Conservation (phyloP, 2,888 invertebrate genomes). For the Epistrophella euchroma region DNA sequence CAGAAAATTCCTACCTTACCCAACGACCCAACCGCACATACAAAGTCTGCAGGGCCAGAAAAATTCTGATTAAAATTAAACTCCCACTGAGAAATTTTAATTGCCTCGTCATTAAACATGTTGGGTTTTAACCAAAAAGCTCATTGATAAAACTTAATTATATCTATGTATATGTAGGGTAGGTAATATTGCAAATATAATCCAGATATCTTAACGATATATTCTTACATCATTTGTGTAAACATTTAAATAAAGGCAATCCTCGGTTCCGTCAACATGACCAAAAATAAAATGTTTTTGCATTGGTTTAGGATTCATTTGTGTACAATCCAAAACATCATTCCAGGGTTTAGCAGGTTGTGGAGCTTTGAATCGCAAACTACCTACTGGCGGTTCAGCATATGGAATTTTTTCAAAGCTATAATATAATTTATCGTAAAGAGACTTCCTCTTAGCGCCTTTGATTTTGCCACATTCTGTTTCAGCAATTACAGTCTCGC, state of each 20-base stretch:
- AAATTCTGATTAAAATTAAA: too few relatives aligned
- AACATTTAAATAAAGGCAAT: slow-evolving; percentile 85
- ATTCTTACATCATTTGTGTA: slow-evolving; percentile 81
- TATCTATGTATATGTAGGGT: too few relatives aligned
- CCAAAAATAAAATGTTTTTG: slow-evolving; percentile 81
- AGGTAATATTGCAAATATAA: too few relatives aligned
- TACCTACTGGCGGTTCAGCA: slow-evolving; percentile 82
- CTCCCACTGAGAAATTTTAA: too few relatives aligned
- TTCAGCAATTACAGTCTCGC: slow-evolving; percentile 80
- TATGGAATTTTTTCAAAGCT: slow-evolving; percentile 83
- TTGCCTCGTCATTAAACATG: too few relatives aligned
- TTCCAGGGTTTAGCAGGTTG: slow-evolving; percentile 83
- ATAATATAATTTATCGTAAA: slow-evolving; percentile 81
- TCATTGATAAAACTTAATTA: too few relatives aligned
- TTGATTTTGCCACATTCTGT: slow-evolving; percentile 82
- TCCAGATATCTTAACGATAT: not conserved
- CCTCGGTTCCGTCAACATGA: slow-evolving; percentile 84
- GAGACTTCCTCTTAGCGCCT: slow-evolving; percentile 81
- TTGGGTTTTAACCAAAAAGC: too few relatives aligned
- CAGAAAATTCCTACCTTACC: too few relatives aligned
- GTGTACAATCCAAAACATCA: slow-evolving; percentile 82
- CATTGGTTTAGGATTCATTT: slow-evolving; percentile 79
- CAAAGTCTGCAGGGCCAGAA: too few relatives aligned
- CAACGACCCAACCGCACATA: too few relatives aligned
- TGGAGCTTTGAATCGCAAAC: slow-evolving; percentile 83